Evolutionary conservation across 2,888 invertebrate genomes (phyloP).

Genomic region (Lithosia quadra): DNA sequence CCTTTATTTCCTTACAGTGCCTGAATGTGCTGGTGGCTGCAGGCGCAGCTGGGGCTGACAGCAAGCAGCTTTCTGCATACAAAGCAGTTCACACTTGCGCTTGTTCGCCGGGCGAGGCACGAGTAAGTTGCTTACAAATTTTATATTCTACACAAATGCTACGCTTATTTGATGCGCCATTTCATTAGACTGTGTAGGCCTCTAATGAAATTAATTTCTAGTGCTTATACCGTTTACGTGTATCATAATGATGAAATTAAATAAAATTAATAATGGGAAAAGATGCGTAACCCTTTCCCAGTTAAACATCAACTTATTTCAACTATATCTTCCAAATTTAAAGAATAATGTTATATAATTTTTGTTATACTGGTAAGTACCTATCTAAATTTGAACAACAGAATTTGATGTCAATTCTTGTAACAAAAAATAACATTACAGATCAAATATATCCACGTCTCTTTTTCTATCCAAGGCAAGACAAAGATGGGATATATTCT

Average conservation of each 20-base stretch:
- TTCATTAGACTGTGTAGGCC: too few relatives aligned
- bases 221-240: too few relatives aligned
- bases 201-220: too few relatives aligned
- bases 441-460: background rate
- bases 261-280: too few relatives aligned
- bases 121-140: slow-evolving; percentile 66
- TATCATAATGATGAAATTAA: too few relatives aligned
- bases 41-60: slow-evolving; percentile 87
- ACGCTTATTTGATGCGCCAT: too few relatives aligned
- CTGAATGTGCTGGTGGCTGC: slow-evolving; percentile 93
- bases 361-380: background rate
- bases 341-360: background rate
- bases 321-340: background rate
- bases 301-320: background rate
- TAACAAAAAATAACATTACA: background rate
- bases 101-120: slow-evolving; percentile 78
- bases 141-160: too few relatives aligned
- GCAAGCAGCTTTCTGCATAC: slow-evolving; percentile 77
- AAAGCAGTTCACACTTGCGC: slow-evolving; percentile 83
- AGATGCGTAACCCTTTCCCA: too few relatives aligned
- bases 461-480: background rate
- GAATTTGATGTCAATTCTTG: too few relatives aligned
- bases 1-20: slow-evolving; percentile 85
- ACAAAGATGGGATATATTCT: background rate
- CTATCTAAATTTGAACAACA: background rate